Evolutionary conservation across 1,140 invertebrate species (phyloP).

Genomic region (Heliconius hermathena): DNA sequence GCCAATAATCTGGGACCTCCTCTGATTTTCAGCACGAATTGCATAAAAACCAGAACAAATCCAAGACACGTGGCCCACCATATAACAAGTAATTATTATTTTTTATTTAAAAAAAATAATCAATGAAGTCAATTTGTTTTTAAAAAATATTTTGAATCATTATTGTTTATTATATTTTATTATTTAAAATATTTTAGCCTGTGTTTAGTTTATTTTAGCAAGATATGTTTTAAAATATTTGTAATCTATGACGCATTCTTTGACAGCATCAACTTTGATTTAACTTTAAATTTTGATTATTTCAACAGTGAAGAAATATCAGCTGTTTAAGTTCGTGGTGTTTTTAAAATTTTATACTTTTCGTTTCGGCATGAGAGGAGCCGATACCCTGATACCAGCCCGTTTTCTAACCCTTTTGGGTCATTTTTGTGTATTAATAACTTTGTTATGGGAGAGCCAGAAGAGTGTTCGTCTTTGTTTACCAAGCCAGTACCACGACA

Average conservation of each 20-base stretch:
- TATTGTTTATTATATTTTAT: too few relatives aligned
- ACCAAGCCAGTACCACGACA: constrained; percentile 66
- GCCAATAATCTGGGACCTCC: too few relatives aligned
- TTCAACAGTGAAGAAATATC: constrained; percentile 9
- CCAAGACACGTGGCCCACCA: too few relatives aligned
- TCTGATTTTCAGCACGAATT: too few relatives aligned
- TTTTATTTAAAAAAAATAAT: background rate
- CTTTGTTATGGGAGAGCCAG: constrained; percentile 82
- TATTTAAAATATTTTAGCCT: too few relatives aligned
- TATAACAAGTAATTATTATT: background rate
- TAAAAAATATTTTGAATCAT: too few relatives aligned
- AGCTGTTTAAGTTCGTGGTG: background rate
- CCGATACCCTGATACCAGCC: constrained; percentile 77
- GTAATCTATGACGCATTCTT: background rate
- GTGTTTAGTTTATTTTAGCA: too few relatives aligned
- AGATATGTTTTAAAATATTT: background rate
- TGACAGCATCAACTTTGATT: background rate
- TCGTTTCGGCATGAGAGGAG: constrained; percentile 69
- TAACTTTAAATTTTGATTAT: constrained; percentile 13
- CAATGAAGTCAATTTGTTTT: too few relatives aligned
- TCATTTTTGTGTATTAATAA: constrained; percentile 80
- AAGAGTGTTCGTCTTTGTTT: constrained; percentile 80
- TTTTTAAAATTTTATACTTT: constrained; percentile 20
- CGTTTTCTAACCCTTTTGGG: constrained; percentile 82
- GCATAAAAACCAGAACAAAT: too few relatives aligned